Evolutionary conservation across 2,113 vertebrate species (phyloP).

Genomic region (Enhydra lutris): DNA sequence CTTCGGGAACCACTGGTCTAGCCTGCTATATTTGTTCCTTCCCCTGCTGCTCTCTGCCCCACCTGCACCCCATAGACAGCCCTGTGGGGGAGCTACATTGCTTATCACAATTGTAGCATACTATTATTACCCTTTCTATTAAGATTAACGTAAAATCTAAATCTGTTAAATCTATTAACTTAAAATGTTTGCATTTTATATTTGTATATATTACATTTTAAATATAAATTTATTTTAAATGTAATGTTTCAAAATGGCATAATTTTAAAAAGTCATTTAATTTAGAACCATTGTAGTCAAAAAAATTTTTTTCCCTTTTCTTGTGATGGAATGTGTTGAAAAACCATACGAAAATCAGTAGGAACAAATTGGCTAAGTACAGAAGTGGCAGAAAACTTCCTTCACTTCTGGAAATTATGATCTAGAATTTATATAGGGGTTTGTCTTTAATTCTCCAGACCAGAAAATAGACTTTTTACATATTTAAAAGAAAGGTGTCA

Average conservation of each 20-base stretch:
- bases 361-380: background rate
- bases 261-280: slow-evolving; percentile 25
- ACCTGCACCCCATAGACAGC: background rate
- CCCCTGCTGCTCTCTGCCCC: rapidly evolving
- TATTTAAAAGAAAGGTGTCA: background rate
- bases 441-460: background rate
- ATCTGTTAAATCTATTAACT: no score
- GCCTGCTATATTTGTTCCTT: background rate
- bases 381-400: background rate
- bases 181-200: background rate
- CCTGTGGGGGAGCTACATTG: background rate
- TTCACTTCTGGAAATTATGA: background rate
- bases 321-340: background rate
- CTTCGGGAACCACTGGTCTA: background rate
- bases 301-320: background rate
- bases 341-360: background rate
- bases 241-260: background rate
- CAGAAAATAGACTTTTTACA: background rate
- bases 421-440: background rate
- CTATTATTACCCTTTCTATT: background rate
- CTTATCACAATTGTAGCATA: background rate
- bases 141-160: slow-evolving; percentile 1
- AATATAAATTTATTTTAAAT: background rate
- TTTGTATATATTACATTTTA: background rate
- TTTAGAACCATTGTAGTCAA: background rate